Base-by-base conservation (phyloP, 1,140 invertebrate species). In the Brachionus asplanchnoidis region DNA sequence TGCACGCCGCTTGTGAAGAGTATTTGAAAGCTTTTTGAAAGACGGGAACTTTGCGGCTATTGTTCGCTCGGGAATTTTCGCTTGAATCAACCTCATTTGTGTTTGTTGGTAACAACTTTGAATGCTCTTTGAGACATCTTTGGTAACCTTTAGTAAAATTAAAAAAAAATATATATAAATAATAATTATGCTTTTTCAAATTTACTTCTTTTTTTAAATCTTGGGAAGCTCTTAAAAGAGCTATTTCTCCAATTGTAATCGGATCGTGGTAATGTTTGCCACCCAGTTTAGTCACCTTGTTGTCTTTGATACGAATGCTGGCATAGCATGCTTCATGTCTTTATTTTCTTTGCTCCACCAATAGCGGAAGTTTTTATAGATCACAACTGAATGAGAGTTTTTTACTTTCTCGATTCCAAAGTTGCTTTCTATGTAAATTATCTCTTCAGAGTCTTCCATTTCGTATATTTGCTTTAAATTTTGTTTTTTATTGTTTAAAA, bases 131-230 rank as follows among this genome's bases (percentile, higher is more conserved):
- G 73, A 46, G 28, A 32, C 28, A 32, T 32, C 28, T 32, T 32
- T 32, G 28, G 28, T 32, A 32, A 32, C 28, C 28, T 32, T 32
- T 32, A 32, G 28, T 32, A 32, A 32, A 32, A 32, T 32, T 32
- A 32, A 32, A 32, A 32, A 32, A 32, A 28, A 32, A 32, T 5
- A 32, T 5, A 32, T 32, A 32, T 32, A 32, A 32, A 32, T 4
- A 32, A 32, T 32, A 32, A 32, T 32, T 32, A 32, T 32, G 14
- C 28, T n/a, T 6, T n/a, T 70, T 32, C 20, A 14, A 28, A n/a
- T 12, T 11, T n/a, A 70, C 66, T 32, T 70, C 66, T 70, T 32
- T 70, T 70, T 70, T 70, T 70, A 70, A 70, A 32, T 70, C 66
- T 70, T 70, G 66, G 28, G 6, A 8, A 32, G 66, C 28, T 36